Evolutionary conservation across 2,797 vertebrate genomes (phyloP).

Genomic region (Xerus rutilus): DNA sequence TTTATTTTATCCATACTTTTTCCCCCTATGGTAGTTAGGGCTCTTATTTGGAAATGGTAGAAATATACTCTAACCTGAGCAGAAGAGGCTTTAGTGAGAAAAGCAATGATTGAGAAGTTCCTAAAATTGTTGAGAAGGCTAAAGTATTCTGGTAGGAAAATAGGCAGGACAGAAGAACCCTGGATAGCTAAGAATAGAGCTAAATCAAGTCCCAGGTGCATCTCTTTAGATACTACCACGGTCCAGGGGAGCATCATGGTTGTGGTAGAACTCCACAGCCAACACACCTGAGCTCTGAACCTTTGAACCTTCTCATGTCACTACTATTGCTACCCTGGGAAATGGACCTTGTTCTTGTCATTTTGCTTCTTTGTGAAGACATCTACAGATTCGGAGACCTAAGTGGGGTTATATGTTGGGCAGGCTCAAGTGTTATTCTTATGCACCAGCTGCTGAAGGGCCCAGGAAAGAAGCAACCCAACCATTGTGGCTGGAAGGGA

Average conservation of each 20-base stretch:
- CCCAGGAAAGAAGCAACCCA: background rate
- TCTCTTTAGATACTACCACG: background rate
- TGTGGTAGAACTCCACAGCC: background rate
- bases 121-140: background rate
- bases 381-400: background rate
- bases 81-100: conserved; percentile 12
- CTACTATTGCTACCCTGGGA: background rate
- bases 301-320: background rate
- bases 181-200: background rate
- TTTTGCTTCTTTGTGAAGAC: background rate
- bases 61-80: conserved; percentile 30
- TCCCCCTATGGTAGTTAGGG: background rate
- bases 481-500: background rate
- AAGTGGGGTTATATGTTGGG: background rate
- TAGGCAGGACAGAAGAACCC: background rate
- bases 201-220: background rate
- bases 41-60: background rate
- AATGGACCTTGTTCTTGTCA: background rate
- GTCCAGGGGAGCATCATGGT: background rate
- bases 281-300: background rate
- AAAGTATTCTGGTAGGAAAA: background rate
- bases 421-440: background rate
- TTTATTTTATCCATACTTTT: background rate
- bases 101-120: background rate
- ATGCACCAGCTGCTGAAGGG: background rate